A percentile compares a stretch with the other conserved stretches of the same genome.
phyloP scores from a whole-genome alignment of 2,113 vertebrate species.

The Urocolius indicus region DNA sequence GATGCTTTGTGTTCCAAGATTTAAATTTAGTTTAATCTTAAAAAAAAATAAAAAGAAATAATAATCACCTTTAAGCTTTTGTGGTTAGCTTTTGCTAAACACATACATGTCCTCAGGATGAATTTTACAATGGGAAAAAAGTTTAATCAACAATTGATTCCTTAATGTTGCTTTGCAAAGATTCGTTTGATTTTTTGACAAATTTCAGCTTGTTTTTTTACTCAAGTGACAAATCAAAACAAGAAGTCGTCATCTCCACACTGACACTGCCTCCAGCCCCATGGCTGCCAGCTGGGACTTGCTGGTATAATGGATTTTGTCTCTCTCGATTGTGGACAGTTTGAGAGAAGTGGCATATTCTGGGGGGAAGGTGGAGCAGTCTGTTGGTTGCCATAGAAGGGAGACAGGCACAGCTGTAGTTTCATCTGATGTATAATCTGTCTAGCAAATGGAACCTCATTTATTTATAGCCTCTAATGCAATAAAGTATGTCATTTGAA shows the following conservation, averaged over 20 bases:
- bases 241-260: background rate
- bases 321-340: background rate
- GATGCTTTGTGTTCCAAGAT: background rate
- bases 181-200: background rate
- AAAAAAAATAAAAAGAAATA: background rate
- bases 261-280: background rate
- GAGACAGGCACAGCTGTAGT: background rate
- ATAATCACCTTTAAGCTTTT: background rate
- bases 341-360: background rate
- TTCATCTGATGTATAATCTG: background rate
- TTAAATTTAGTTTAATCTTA: background rate
- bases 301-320: background rate
- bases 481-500: background rate
- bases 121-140: background rate
- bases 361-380: background rate
- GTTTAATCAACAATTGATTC: background rate
- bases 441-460: background rate
- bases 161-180: background rate
- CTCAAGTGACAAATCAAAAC: background rate
- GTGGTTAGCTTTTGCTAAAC: background rate
- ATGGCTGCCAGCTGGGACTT: background rate
- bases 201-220: background rate
- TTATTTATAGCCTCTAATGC: background rate
- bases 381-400: background rate
- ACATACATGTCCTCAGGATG: background rate